Conservation (phyloP, 2,888 invertebrate genomes). For the Lypha dubia region DNA sequence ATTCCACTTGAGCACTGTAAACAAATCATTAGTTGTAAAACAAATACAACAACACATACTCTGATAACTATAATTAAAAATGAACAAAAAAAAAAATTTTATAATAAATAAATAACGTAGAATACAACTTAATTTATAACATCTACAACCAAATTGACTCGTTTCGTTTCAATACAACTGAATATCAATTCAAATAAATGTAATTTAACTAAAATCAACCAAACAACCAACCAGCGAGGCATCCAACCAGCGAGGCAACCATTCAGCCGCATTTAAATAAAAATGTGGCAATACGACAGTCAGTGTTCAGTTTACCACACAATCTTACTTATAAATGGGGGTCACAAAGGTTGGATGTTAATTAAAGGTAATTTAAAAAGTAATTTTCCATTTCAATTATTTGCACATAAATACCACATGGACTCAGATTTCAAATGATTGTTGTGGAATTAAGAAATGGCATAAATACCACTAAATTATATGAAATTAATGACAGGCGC, state of each 20-base stretch:
- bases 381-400: constrained; percentile 50
- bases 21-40: constrained; percentile 52
- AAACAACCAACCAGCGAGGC: neutral
- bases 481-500: constrained; percentile 64
- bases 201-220: constrained; percentile 16
- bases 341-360: constrained; percentile 63
- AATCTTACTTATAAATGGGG: constrained; percentile 36
- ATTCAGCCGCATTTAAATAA: constrained; percentile 27
- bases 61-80: constrained; percentile 32
- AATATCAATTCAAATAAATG: constrained; percentile 16
- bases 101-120: neutral
- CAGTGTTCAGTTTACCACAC: constrained; percentile 36
- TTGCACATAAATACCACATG: neutral
- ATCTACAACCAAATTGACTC: constrained; percentile 38
- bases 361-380: constrained; percentile 67
- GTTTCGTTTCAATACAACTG: constrained; percentile 14
- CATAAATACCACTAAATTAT: constrained; percentile 16
- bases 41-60: constrained; percentile 17
- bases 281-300: constrained; percentile 45
- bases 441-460: constrained; percentile 17
- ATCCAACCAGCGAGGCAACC: neutral
- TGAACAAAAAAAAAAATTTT: neutral
- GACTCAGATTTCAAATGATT: constrained; percentile 18
- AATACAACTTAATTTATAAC: constrained; percentile 43
- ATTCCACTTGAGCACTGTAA: constrained; percentile 40